Conservation (phyloP, 2,797 vertebrate species). For the Anguilla obscura region DNA sequence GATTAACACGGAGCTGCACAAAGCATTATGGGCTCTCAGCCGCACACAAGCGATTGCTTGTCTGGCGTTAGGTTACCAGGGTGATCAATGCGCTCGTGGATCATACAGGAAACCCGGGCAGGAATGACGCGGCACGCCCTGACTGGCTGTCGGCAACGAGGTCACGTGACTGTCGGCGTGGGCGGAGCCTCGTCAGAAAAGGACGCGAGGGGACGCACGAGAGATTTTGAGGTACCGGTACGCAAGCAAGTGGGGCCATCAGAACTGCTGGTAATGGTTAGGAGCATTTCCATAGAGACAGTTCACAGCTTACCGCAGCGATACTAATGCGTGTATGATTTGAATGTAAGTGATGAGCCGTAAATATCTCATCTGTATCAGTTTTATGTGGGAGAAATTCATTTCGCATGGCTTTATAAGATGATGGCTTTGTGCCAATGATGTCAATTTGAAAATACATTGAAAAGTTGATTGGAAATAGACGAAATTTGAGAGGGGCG, state of each 20-base stretch:
- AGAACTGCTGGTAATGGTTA: not conserved
- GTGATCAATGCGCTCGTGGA: not conserved
- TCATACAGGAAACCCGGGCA: not conserved
- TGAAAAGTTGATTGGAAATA: not conserved
- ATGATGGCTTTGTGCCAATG: too few species aligned
- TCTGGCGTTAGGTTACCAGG: not conserved
- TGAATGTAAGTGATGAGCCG: too few species aligned
- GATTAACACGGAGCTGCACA: not conserved
- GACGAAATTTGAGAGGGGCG: too few species aligned
- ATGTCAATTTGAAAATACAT: not conserved
- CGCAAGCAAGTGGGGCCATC: not conserved
- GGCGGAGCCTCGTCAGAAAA: not conserved
- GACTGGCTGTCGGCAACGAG: not conserved
- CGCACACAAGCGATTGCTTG: not conserved
- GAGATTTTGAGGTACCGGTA: not conserved
- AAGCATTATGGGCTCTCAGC: not conserved
- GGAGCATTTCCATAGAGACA: not conserved
- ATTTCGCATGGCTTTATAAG: too few species aligned
- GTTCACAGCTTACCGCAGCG: not conserved
- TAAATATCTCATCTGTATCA: too few species aligned
- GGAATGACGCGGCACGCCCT: not conserved
- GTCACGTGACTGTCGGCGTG: not conserved
- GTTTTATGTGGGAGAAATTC: too few species aligned
- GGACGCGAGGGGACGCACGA: not conserved
- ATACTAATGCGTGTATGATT: not conserved